Base-by-base conservation (phyloP, 2,888 invertebrate genomes). In the Euzetes globulus region DNA sequence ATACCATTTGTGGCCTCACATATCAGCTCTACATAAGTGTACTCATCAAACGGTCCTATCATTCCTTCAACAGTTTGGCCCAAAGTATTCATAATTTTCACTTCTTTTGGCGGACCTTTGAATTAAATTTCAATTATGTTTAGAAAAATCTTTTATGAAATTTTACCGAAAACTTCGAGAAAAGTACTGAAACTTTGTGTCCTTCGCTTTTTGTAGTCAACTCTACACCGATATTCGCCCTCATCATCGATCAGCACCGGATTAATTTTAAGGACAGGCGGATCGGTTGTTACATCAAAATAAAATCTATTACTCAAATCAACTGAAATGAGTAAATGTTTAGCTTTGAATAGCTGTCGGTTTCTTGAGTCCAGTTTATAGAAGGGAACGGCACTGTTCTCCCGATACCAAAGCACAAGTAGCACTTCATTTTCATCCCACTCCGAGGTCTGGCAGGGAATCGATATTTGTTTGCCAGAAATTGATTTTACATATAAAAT, bases 161-260 rank as follows among this genome's bases (percentile, higher is more conserved):
- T 41, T 15, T 47, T 82, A 93, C 93, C 92, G 82, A 92, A 90
- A 79, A 94, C 91, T 78, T 92, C 91, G 81, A 94, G 88, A 85
- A 92, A 92, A 85, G 92, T 92, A 81, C 91, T 88, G 84, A 91
- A 90, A 85, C 91, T 92, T 82, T 91, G 88, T 77, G 93, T 92
- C 84, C 92, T 92, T 78, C 91, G 91, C 83, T 91, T 91, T 78
- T 90, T 87, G 86, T 92, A 94, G 86, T 94, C 93, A 79, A 93
- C 91, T 77, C 93, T 86, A 84, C 94, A 94, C 78, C 93, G 87
- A 86, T 93, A 94, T 79, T 91, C 88, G 80, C 92, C 92, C 83
- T 93, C 92, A 84, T 94, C 94, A 81, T 89, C 88, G 68, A 92
- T 87, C 84, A 91, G 89, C 81, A 93, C 90, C 85, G 92, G 91